Percentiles rank a stretch among this genome's conserved stretches.
Evolutionary conservation across 2,797 vertebrate genomes (phyloP).

Genomic region (Vultur gryphus): DNA sequence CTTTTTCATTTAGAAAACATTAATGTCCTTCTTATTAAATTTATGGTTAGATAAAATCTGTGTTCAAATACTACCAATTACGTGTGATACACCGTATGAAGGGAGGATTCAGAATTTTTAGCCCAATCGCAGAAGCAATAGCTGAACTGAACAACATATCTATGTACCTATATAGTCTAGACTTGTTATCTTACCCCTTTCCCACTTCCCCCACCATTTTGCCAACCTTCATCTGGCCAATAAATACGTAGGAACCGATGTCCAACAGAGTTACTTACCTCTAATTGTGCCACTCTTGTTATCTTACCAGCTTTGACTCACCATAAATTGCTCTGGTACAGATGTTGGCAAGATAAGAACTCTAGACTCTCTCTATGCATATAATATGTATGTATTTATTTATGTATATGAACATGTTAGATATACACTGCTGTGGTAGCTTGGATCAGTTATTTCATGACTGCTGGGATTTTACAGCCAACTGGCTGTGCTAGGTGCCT

Average conservation of each 20-base stretch:
- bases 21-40: constrained; percentile 10
- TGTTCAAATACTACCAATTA: background rate
- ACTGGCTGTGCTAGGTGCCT: background rate
- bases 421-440: background rate
- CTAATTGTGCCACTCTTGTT: background rate
- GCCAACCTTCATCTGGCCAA: background rate
- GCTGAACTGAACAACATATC: background rate
- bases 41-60: constrained; percentile 27
- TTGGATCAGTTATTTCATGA: background rate
- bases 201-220: background rate
- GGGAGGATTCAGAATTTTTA: background rate
- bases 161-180: constrained; percentile 9
- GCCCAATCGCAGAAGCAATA: background rate
- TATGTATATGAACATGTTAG: background rate
- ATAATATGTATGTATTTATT: background rate
- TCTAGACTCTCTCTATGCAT: background rate
- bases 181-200: constrained; percentile 24
- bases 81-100: background rate
- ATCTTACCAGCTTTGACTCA: constrained; percentile 3
- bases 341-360: constrained; percentile 23
- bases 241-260: background rate
- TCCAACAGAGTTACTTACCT: background rate
- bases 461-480: background rate
- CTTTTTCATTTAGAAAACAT: constrained; percentile 40
- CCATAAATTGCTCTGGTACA: background rate